A percentile compares a stretch with the other conserved stretches of the same genome.
phyloP scores from a whole-genome alignment of 2,888 invertebrate genomes.

The Frankliniella fusca region DNA sequence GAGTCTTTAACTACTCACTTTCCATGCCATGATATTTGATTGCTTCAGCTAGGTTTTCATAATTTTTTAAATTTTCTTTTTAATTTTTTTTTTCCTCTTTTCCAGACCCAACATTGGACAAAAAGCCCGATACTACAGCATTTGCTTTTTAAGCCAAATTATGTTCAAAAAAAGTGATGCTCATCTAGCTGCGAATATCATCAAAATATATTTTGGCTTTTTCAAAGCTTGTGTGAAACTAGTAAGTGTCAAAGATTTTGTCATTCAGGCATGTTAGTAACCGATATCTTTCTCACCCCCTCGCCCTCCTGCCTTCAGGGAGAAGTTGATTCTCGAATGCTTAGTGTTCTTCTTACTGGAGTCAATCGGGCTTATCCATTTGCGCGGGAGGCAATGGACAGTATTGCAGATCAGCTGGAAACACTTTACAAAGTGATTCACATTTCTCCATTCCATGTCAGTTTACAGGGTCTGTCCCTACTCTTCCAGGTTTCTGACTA shows the following conservation, averaged over 20 bases:
- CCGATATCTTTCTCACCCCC: neutral
- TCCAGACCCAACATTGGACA: conserved; percentile 74
- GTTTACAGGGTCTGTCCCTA: conserved; percentile 57
- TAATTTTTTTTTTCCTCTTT: conserved; percentile 27
- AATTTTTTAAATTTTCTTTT: neutral
- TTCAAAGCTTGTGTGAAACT: conserved; percentile 88
- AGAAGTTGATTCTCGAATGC: conserved; percentile 75
- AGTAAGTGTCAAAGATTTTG: conserved; percentile 47
- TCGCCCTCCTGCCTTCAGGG: conserved; percentile 49
- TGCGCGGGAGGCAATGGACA: conserved; percentile 56
- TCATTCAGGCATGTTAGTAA: conserved; percentile 29
- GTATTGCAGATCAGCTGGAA: conserved; percentile 61
- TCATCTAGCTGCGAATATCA: conserved; percentile 74
- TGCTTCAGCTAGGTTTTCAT: conserved; percentile 24
- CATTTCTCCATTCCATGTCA: conserved; percentile 67
- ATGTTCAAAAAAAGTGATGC: conserved; percentile 67
- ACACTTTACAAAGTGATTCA: conserved; percentile 79
- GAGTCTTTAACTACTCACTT: conserved; percentile 34
- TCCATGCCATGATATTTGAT: too few relatives aligned
- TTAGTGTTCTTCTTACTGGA: conserved; percentile 77
- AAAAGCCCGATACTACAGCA: conserved; percentile 86
- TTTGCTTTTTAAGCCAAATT: conserved; percentile 88
- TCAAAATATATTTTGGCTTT: conserved; percentile 90
- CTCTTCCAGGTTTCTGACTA: conserved; percentile 61
- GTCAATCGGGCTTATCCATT: conserved; percentile 81